Percentiles rank a stretch among this genome's conserved stretches.
Conservation (phyloP, 1,140 invertebrate species). For the Drosophila ercepeae region DNA sequence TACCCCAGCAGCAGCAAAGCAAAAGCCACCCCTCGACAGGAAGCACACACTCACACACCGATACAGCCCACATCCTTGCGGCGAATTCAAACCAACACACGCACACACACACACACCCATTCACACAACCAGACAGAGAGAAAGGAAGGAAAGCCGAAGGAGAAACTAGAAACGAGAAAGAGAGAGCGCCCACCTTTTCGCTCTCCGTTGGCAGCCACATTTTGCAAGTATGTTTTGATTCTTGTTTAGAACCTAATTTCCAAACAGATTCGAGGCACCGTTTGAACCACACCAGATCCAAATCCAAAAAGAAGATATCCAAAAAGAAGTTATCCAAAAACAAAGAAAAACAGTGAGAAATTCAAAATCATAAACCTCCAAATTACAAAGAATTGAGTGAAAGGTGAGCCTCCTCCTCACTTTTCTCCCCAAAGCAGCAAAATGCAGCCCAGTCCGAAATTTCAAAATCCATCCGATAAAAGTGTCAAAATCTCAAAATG, state of each 20-base stretch:
- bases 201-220: slow-evolving; percentile 35
- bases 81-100: slow-evolving; percentile 59
- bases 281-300: slow-evolving; percentile 1
- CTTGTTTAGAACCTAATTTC: slow-evolving; percentile 50
- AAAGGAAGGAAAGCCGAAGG: slow-evolving; percentile 29
- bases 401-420: slow-evolving; percentile 29
- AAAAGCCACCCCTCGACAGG: slow-evolving; percentile 71
- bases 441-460: slow-evolving; percentile 33
- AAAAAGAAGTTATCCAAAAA: slow-evolving; percentile 1
- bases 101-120: slow-evolving; percentile 16
- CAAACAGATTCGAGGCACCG: slow-evolving; percentile 29
- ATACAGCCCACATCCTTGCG: slow-evolving; percentile 61
- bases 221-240: slow-evolving; percentile 78
- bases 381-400: slow-evolving; percentile 10
- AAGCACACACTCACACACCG: slow-evolving; percentile 42
- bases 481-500: slow-evolving; percentile 15
- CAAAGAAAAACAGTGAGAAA: slow-evolving; percentile 2
- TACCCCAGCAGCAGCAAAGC: slow-evolving; percentile 53
- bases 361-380: slow-evolving; percentile 18
- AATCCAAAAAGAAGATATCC: neutral
- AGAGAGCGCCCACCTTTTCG: slow-evolving; percentile 60
- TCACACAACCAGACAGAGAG: slow-evolving; percentile 32
- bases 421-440: slow-evolving; percentile 29
- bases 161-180: slow-evolving; percentile 30
- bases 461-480: slow-evolving; percentile 41